Base-by-base conservation (phyloP, 2,113 vertebrate species). In the Rhadina sibilatrix region DNA sequence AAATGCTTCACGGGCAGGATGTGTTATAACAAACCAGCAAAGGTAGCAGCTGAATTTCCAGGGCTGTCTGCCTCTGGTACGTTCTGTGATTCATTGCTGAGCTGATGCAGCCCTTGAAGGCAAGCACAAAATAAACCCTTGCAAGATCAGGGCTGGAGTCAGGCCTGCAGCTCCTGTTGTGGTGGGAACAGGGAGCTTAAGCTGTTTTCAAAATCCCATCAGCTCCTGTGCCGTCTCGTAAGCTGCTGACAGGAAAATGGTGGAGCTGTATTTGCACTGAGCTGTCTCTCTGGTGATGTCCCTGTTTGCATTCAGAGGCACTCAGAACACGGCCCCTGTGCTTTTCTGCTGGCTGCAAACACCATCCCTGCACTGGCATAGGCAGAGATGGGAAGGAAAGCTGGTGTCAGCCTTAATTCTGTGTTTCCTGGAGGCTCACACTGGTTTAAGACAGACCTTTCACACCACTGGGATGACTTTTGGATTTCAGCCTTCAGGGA, bases 371-470 rank as follows among this genome's bases (percentile, higher is more conserved):
- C 64, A 3, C 53, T 65, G 46, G 64, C 76, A 92, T 20, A 12
- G 66, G 44, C 31, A 21, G 63, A 91, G 25, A 46, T 13, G 53
- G 66, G 44, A 22, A 78, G 76, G 65, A 69, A 83, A 92, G 77
- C 50, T 75, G 37, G 35, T 75, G 84, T 44, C 82, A 89, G 57
- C 71, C 38, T 87, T 54, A 85, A 94, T 93, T 86, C 68, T 66
- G 30, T 71, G 13, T 93, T 68, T 95, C 38, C 83, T 92, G 47
- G 50, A 70, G 94, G 81, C 56, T 91, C 89, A 84, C 89, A 21
- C 19, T 87, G 52, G n/a, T 94, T 93, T 86, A 61, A 92, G 70
- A 46, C 37, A 79, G 89, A 83, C 72, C 80, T 95, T 92, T 90
- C 54, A 70, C 63, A 60, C 53, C 52, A 10, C 35, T 68, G 37